A percentile compares a stretch with the other conserved stretches of the same genome.
Evolutionary conservation across 2,797 vertebrate genomes (phyloP).

Genomic region (Hydrocynus forskahlii): DNA sequence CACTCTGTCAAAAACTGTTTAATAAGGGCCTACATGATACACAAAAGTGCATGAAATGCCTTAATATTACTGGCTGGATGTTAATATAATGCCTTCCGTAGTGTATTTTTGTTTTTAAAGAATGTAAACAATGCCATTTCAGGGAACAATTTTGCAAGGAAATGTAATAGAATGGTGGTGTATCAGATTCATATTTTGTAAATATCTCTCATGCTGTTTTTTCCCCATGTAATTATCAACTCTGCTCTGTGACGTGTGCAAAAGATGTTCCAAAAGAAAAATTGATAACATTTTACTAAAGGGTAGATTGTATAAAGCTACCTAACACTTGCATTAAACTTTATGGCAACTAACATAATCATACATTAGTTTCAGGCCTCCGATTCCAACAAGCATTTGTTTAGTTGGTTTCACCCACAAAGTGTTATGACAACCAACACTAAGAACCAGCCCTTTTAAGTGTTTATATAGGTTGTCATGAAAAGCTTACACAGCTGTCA

Average conservation of each 20-base stretch:
- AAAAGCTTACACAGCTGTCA: no score
- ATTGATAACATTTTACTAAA: no score
- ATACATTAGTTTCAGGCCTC: no score
- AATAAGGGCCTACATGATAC: neutral
- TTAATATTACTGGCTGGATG: slow-evolving; percentile 30
- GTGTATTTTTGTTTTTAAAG: neutral
- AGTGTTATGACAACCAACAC: no score
- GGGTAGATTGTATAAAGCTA: no score
- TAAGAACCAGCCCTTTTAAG: no score
- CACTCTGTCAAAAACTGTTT: neutral
- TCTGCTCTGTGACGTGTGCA: slow-evolving; percentile 23
- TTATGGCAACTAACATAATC: no score
- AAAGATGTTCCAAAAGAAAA: neutral
- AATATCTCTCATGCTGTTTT: neutral
- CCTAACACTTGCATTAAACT: no score
- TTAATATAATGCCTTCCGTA: neutral
- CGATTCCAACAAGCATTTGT: no score
- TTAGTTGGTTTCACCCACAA: no score
- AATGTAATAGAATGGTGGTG: neutral
- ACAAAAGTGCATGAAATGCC: slow-evolving; percentile 48
- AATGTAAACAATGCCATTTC: slow-evolving; percentile 7
- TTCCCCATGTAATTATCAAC: neutral
- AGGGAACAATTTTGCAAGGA: slow-evolving; percentile 44
- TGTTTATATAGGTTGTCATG: no score
- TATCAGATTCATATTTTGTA: slow-evolving; percentile 21